A percentile compares a stretch with the other conserved stretches of the same genome.
Conservation (phyloP, 2,888 invertebrate genomes). For the Drosophila testacea region DNA sequence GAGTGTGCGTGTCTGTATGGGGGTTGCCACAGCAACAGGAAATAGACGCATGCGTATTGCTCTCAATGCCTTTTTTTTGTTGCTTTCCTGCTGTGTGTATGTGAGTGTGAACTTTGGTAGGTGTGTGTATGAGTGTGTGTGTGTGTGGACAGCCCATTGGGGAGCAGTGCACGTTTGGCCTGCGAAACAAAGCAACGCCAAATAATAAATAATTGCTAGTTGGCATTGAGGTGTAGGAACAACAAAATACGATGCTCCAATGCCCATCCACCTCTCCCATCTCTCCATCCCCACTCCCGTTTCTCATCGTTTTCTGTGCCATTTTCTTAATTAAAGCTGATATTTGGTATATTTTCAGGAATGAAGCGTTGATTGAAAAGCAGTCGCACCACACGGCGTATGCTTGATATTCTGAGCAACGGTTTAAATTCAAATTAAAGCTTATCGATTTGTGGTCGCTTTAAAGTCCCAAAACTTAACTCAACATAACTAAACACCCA, state of each 20-base stretch:
- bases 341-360: constrained; percentile 38
- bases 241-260: constrained; percentile 37
- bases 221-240: constrained; percentile 74
- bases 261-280: background rate
- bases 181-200: constrained; percentile 80
- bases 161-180: constrained; percentile 63
- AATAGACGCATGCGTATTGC: constrained; percentile 82
- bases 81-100: constrained; percentile 17
- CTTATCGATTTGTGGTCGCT: constrained; percentile 62
- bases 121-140: constrained; percentile 20
- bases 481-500: constrained; percentile 1
- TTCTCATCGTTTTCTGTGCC: constrained; percentile 39
- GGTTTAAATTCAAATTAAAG: constrained; percentile 49
- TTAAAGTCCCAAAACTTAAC: constrained; percentile 46
- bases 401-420: constrained; percentile 43
- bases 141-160: constrained; percentile 53
- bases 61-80: constrained; percentile 18
- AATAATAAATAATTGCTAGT: constrained; percentile 80
- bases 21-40: constrained; percentile 83
- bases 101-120: constrained; percentile 4
- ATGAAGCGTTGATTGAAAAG: constrained; percentile 53
- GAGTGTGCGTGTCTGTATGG: constrained; percentile 49
- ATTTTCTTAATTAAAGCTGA: constrained; percentile 75
- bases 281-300: background rate
- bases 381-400: constrained; percentile 60